These are phyloP conservation scores for Vombatus ursinus DNA, from an alignment of 2,113 vertebrate genomes.

Conservation along the genomic window DNA sequence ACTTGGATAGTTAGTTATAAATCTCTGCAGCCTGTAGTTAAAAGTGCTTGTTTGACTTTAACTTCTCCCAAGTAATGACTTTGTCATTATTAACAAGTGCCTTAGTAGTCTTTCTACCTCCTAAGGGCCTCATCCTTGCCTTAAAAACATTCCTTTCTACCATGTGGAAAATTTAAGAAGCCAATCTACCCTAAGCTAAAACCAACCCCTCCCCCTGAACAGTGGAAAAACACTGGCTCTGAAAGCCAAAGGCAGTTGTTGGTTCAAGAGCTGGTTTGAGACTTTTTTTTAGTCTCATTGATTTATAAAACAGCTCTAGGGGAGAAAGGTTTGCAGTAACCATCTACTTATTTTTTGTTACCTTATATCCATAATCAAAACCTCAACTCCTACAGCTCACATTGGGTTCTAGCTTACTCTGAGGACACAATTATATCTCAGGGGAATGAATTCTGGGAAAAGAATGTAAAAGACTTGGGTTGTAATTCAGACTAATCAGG, in stretches of 20 bases:
- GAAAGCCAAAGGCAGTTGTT: neutral
- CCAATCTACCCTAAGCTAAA: neutral
- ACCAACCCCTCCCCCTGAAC: neutral
- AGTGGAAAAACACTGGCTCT: neutral
- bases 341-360: neutral
- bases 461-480: neutral
- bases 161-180: neutral
- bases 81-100: neutral
- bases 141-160: neutral
- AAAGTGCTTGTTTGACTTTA: neutral
- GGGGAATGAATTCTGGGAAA: neutral
- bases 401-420: neutral
- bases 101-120: neutral
- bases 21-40: neutral
- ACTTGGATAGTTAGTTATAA: neutral
- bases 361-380: neutral
- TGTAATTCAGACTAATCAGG: neutral
- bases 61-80: neutral
- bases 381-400: neutral
- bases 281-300: neutral
- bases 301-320: neutral
- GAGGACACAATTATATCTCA: neutral
- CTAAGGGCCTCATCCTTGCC: neutral
- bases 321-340: neutral
- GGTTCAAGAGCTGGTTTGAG: neutral